Evolutionary conservation across 2,888 invertebrate species (phyloP).

Genomic region (Volucella bombylans): DNA sequence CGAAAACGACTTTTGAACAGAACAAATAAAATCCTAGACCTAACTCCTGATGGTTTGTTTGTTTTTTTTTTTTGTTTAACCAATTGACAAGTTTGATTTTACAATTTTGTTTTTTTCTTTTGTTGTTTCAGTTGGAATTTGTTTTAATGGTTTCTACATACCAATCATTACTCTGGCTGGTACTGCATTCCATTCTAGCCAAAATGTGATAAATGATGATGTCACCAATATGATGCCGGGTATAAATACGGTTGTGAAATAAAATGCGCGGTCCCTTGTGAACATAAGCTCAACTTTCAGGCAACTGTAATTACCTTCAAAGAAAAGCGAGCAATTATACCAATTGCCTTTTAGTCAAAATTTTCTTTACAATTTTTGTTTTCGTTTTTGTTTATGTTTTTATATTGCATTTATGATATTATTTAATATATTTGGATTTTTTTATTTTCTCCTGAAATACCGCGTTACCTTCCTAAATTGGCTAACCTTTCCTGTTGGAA

Average conservation of each 20-base stretch:
- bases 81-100: neutral
- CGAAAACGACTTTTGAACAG: neutral
- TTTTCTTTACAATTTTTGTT: conserved; percentile 39
- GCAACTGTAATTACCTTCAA: conserved; percentile 96
- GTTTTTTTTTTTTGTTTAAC: too few species aligned
- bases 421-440: neutral
- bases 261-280: conserved; percentile 97
- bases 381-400: conserved; percentile 29
- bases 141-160: conserved; percentile 83
- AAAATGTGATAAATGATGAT: conserved; percentile 98
- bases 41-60: neutral
- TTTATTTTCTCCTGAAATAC: neutral
- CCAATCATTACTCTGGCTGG: conserved; percentile 98
- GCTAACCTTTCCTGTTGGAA: too few species aligned
- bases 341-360: conserved; percentile 57
- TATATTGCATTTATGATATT: conserved; percentile 14
- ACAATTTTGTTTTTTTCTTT: neutral
- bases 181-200: conserved; percentile 98
- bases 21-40: conserved; percentile 1
- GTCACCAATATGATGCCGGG: conserved; percentile 98
- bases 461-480: neutral
- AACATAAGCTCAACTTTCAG: conserved; percentile 96
- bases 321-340: conserved; percentile 76
- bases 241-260: conserved; percentile 98
- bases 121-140: neutral